phyloP scores from a whole-genome alignment of 2,113 vertebrate genomes.

The Aramus guarauna region DNA sequence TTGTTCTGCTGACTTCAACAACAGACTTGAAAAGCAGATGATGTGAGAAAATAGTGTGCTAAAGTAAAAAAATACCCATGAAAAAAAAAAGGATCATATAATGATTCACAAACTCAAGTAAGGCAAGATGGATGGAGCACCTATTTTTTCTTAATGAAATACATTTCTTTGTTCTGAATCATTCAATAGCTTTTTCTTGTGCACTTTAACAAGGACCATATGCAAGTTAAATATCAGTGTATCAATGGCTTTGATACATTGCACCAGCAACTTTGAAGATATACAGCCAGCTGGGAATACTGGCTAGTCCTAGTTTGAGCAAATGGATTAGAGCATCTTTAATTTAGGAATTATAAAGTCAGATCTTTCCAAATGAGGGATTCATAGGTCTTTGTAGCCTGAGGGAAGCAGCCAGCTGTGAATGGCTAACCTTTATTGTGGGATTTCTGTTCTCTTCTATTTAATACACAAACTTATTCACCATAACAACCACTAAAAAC shows the following conservation, averaged over 20 bases:
- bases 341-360: conserved; percentile 5
- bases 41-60: neutral
- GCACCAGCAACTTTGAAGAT: neutral
- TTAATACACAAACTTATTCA: conserved; percentile 16
- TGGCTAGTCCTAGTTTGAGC: neutral
- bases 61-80: neutral
- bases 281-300: neutral
- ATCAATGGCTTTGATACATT: neutral
- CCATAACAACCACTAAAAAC: conserved; percentile 6
- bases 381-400: neutral
- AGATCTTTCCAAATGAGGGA: neutral
- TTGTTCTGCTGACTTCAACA: neutral
- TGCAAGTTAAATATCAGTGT: neutral
- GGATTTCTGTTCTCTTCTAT: conserved; percentile 7
- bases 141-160: neutral
- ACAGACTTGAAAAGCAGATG: neutral
- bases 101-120: neutral
- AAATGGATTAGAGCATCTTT: neutral
- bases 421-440: conserved; percentile 17
- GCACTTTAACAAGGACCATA: neutral
- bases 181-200: neutral
- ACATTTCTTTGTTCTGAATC: neutral
- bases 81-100: neutral
- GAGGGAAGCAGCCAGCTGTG: neutral
- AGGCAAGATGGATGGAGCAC: neutral